phyloP scores from a whole-genome alignment of 2,113 vertebrate genomes.

The Rattus rattus region DNA sequence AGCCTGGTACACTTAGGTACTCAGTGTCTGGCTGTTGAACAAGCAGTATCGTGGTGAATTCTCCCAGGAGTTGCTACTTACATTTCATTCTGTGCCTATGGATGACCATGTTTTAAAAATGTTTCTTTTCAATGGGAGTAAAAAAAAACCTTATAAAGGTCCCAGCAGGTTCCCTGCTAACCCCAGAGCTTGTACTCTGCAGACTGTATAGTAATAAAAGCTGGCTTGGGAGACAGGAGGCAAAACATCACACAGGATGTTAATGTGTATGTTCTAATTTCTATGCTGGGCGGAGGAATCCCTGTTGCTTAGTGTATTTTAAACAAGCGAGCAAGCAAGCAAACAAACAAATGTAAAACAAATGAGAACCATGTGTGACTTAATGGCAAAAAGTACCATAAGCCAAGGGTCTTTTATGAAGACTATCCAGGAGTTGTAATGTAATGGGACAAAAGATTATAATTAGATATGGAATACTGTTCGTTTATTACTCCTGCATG shows the following conservation, averaged over 20 bases:
- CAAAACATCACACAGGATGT: not conserved
- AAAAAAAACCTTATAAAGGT: slow-evolving; percentile 32
- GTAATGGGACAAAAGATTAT: not conserved
- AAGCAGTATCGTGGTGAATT: not conserved
- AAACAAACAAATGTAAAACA: not conserved
- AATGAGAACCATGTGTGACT: not conserved
- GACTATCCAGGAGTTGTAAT: not conserved
- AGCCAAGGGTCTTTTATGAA: not conserved
- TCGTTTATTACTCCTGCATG: not conserved
- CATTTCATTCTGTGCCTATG: not conserved
- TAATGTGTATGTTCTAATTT: slow-evolving; percentile 10
- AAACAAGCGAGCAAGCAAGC: not conserved
- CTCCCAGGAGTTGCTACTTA: not conserved
- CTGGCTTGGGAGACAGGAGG: not conserved
- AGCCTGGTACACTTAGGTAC: not conserved
- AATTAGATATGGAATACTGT: not conserved
- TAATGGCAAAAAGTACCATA: not conserved
- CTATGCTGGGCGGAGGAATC: not conserved
- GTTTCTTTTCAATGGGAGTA: not conserved
- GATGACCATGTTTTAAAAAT: not conserved
- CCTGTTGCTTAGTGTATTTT: not conserved
- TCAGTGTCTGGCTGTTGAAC: not conserved
- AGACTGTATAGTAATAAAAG: not conserved
- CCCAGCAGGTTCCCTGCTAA: not conserved
- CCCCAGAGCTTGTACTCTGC: not conserved